Evolutionary conservation across 2,888 invertebrate species (phyloP), one percentile per base, ranked within the genome.

Genomic region (Phanerotoma sp.): DNA sequence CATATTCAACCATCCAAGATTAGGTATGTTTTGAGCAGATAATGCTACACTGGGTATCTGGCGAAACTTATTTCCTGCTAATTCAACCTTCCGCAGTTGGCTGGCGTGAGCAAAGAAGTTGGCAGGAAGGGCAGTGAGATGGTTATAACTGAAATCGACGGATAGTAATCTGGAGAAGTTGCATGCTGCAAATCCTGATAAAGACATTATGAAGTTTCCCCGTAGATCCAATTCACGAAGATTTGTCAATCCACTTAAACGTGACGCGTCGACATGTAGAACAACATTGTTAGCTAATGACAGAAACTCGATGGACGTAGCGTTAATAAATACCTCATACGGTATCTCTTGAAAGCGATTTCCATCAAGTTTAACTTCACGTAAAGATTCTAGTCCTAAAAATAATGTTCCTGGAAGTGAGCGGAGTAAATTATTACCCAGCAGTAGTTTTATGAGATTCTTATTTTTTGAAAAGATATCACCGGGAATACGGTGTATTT

Each of bases 61-160:
- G 61, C 86, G 83, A 65, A 93, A 89, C 49, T 86, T 83, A 79
- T 93, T 93, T 57, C 81, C 82, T 1, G 93, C 88, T 58, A 93
- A 75, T 71, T 93, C 91, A 52, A 93, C 84, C 62, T 87, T 85
- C 58, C 88, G 84, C 42, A 92, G 75, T 40, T 86, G 82, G 56
- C 83, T 80, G 7, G 90, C 88, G 71, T 87, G 84, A 62, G 87
- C 84, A 62, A 93, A 86, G 77, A 93, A 91, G 75, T 92, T 91
- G 18, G 88, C 86, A 25, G 91, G 90, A 60, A 93, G 79, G 55
- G 88, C 86, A 25, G 88, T 83, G 62, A 93, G 74, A 63, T 84
- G 80, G 73, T 93, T 93, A 52, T 84, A 84, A 66, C 88, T 89
- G 52, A 93, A 81, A 75, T 92, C 89, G 54, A 91, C 84, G 9